These are phyloP conservation scores for Meloe dianella DNA, from an alignment of 2,888 invertebrate species.

Conservation along the genomic window DNA sequence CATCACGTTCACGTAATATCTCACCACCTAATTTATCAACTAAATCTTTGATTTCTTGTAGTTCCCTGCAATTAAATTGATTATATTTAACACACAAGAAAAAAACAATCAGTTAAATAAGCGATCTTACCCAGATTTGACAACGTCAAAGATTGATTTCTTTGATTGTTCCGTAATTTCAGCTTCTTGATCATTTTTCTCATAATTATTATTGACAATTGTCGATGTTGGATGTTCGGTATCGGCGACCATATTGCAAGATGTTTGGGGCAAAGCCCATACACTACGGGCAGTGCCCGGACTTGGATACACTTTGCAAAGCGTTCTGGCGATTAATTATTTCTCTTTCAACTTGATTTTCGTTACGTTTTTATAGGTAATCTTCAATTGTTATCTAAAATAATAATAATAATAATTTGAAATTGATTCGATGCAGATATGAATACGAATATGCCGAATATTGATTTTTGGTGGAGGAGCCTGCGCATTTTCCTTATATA, in stretches of 20 bases:
- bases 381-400: background rate
- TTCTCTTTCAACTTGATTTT: no score
- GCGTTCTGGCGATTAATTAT: slow-evolving; percentile 56
- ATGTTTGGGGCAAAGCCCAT: slow-evolving; percentile 84
- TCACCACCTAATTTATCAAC: slow-evolving; percentile 83
- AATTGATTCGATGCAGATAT: slow-evolving; percentile 37
- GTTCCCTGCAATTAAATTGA: slow-evolving; percentile 68
- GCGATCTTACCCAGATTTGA: slow-evolving; percentile 76
- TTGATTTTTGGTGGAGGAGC: slow-evolving; percentile 10
- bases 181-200: slow-evolving; percentile 61
- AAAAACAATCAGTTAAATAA: background rate
- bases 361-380: no score
- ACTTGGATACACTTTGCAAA: slow-evolving; percentile 74
- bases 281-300: slow-evolving; percentile 90
- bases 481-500: background rate
- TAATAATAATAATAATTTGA: slow-evolving; percentile 31
- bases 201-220: slow-evolving; percentile 52
- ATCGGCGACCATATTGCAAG: slow-evolving; percentile 80
- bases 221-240: slow-evolving; percentile 62
- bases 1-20: slow-evolving; percentile 80
- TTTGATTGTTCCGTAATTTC: slow-evolving; percentile 64
- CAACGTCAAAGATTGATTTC: slow-evolving; percentile 79
- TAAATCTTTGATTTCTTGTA: slow-evolving; percentile 81
- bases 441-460: background rate
- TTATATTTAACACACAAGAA: slow-evolving; percentile 1